These are phyloP conservation scores for Mormyrus hasselquistii DNA, from an alignment of 2,797 vertebrate species.

Conservation along the genomic window DNA sequence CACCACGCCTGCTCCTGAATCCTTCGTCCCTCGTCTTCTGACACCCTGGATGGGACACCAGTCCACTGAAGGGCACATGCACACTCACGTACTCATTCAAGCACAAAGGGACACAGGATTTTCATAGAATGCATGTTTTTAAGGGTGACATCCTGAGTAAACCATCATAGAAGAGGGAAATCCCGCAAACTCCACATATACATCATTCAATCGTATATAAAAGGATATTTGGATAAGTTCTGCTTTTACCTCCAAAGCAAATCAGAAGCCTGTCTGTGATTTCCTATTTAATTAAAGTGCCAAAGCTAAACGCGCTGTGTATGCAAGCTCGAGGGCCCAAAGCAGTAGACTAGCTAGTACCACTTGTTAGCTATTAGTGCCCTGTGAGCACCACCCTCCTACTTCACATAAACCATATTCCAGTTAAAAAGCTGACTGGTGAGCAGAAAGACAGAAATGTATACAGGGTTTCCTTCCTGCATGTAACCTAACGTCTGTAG, in stretches of 20 bases:
- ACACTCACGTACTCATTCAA: neutral
- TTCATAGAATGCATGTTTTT: neutral
- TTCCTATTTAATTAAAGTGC: neutral
- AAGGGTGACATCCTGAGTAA: neutral
- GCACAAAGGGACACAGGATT: neutral
- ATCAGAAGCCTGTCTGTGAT: neutral
- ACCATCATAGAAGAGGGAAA: neutral
- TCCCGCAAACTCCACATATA: neutral
- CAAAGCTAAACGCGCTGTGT: neutral
- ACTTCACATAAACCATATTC: neutral
- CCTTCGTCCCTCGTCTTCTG: neutral
- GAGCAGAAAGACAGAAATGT: neutral
- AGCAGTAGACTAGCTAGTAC: constrained; percentile 22
- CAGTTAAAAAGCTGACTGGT: neutral
- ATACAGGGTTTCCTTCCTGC: neutral
- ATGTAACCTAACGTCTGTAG: neutral
- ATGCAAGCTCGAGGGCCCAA: constrained; percentile 19
- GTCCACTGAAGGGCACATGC: neutral
- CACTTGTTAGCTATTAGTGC: neutral
- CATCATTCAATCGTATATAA: neutral
- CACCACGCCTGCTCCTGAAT: neutral
- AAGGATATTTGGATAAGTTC: neutral
- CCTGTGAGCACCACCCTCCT: neutral
- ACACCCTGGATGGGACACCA: neutral
- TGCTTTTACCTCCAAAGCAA: neutral